Evolutionary conservation across 2,797 vertebrate genomes (phyloP).

Genomic region (Sternotherus odoratus): DNA sequence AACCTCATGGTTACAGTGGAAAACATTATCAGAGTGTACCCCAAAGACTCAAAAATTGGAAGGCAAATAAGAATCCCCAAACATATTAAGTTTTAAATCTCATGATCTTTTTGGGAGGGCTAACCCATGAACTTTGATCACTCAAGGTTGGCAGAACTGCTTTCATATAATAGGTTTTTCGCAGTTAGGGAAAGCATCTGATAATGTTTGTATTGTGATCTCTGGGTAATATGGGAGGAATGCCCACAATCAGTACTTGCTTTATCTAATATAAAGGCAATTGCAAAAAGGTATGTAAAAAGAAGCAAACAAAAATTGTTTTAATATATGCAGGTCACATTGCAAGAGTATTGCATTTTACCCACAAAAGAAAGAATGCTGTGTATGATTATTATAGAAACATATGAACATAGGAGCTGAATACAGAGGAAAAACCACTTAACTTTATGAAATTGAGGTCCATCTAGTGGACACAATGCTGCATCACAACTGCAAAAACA

Average conservation of each 20-base stretch:
- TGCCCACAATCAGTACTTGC: neutral
- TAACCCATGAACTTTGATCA: neutral
- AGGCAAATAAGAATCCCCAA: neutral
- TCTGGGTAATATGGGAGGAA: neutral
- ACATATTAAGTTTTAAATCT: neutral
- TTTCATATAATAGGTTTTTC: neutral
- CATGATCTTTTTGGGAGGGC: neutral
- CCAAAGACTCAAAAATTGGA: neutral
- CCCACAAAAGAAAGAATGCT: neutral
- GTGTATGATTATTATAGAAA: fast-evolving
- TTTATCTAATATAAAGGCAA: neutral
- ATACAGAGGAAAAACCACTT: neutral
- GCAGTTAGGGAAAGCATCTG: neutral
- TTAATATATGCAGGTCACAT: neutral
- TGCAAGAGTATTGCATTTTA: neutral
- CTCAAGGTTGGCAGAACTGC: neutral
- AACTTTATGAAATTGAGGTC: conserved; percentile 44
- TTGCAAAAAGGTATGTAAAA: neutral
- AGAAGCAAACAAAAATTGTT: neutral
- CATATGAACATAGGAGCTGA: neutral
- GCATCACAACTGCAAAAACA: conserved; percentile 38
- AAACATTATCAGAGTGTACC: neutral
- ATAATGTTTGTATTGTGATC: neutral
- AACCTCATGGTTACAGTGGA: neutral
- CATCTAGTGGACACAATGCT: conserved; percentile 64